Evolutionary conservation across 2,113 vertebrate species (phyloP), one percentile per base, ranked within the genome.

Genomic region (Pyrgilauda ruficollis): DNA sequence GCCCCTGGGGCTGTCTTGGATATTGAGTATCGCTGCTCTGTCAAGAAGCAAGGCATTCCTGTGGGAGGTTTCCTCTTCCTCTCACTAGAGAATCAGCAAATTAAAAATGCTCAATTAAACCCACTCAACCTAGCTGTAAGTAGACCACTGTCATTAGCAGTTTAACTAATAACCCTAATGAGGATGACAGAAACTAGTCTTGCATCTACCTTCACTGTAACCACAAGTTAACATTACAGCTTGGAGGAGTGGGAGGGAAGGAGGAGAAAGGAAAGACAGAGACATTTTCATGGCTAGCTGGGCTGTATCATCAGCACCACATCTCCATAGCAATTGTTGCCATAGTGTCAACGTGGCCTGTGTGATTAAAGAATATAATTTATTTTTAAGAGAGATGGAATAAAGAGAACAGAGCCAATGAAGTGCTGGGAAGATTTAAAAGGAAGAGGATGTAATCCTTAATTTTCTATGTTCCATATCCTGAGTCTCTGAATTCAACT

Each of bases 291-390:
- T 23, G 74, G 63, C 43, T 94, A 66, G 39, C 59, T 86, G 80
- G 69, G 84, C 59, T 94, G 47, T 37, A 8, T 56, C 83, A 81
- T 81, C 69, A 90, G 75, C 52, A 79, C 75, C 58, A 64, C 31
- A 87, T 94, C 84, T 92, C 96, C 86, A 93, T 79, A 90, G 93
- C 76, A 89, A 96, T 78, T 89, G 93, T 94, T 94, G 66, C 93
- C 76, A 94, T 76, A 87, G 96, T 35, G 61, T 68, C 79, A 35
- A 62, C 5, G 8, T 35, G 59, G 82, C 50, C 64, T 56, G n/a
- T 6, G 3, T 53, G 76, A 87, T 86, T 93, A 92, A 90, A 92
- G 61, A 91, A 73, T 79, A 10, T n/a, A 62, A 67, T 77, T 80
- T 93, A 81, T 77, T 95, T 95, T 66, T 85, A 50, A 69, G 39